A percentile compares a stretch with the other conserved stretches of the same genome.
Conservation (phyloP, 2,888 invertebrate genomes). For the Meganola albula region DNA sequence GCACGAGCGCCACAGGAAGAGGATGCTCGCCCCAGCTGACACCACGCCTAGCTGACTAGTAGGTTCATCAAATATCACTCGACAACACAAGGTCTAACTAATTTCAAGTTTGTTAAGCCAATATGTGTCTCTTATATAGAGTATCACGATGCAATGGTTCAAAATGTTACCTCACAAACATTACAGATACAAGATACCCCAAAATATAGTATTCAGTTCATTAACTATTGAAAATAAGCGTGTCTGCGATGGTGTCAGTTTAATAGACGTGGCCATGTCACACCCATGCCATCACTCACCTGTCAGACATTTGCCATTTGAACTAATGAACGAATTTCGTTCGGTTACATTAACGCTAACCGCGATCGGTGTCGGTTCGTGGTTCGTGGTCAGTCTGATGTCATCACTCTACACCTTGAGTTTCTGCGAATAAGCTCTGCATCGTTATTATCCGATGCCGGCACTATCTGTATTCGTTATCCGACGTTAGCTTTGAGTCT, state of each 20-base stretch:
- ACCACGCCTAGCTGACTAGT: constrained; percentile 12
- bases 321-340: too few species aligned
- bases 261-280: constrained; percentile 32
- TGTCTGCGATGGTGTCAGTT: constrained; percentile 39
- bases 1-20: constrained; percentile 62
- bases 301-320: too few species aligned
- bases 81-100: too few species aligned
- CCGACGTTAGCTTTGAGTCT: constrained; percentile 44
- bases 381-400: constrained; percentile 50
- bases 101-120: too few species aligned
- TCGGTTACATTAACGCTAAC: too few species aligned
- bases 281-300: constrained; percentile 18
- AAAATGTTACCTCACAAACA: too few species aligned
- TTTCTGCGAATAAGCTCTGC: constrained; percentile 65
- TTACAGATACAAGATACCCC: constrained; percentile 29
- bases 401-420: constrained; percentile 58
- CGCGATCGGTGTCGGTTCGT: constrained; percentile 54
- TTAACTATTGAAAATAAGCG: constrained; percentile 62
- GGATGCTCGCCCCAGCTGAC: constrained; percentile 52
- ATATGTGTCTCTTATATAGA: too few species aligned
- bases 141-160: too few species aligned
- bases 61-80: too few species aligned
- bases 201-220: constrained; percentile 39
- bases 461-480: constrained; percentile 49
- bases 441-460: constrained; percentile 58